Evolutionary conservation across 2,113 vertebrate species (phyloP).

Genomic region (Tupaia chinensis): DNA sequence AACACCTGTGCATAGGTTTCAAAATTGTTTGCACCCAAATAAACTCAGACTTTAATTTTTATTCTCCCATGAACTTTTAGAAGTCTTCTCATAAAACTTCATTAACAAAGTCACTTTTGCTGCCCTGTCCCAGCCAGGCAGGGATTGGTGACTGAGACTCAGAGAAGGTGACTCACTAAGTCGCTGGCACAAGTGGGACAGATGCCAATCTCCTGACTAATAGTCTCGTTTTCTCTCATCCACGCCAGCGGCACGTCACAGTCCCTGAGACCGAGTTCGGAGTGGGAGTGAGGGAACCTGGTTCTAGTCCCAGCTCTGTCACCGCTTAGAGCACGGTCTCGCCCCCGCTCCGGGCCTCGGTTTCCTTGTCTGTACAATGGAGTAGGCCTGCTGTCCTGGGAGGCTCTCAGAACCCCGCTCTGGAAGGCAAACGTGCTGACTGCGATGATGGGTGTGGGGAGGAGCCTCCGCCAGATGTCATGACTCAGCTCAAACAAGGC

Average conservation of each 20-base stretch:
- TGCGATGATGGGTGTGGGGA: not conserved
- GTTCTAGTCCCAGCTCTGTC: not conserved
- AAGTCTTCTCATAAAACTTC: too few species aligned
- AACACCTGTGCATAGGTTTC: too few species aligned
- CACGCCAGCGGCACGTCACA: not conserved
- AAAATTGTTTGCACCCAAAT: too few species aligned
- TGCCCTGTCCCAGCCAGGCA: not conserved
- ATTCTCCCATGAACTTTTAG: too few species aligned
- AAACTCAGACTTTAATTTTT: too few species aligned
- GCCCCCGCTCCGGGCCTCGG: not conserved
- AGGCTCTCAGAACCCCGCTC: not conserved
- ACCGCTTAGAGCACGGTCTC: not conserved
- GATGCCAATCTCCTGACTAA: not conserved
- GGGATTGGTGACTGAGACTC: not conserved
- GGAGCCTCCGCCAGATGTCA: not conserved
- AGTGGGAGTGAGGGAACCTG: not conserved
- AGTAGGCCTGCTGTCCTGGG: not conserved
- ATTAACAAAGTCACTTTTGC: not conserved
- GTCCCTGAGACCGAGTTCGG: not conserved
- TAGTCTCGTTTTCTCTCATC: not conserved
- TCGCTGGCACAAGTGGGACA: not conserved
- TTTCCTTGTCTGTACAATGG: not conserved
- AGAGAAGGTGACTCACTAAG: not conserved
- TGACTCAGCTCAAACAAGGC: constrained; percentile 72
- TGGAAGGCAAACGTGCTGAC: not conserved